These are phyloP conservation scores for Rhynchophorus ferrugineus DNA, from an alignment of 1,140 invertebrate species.

Conservation along the genomic window DNA sequence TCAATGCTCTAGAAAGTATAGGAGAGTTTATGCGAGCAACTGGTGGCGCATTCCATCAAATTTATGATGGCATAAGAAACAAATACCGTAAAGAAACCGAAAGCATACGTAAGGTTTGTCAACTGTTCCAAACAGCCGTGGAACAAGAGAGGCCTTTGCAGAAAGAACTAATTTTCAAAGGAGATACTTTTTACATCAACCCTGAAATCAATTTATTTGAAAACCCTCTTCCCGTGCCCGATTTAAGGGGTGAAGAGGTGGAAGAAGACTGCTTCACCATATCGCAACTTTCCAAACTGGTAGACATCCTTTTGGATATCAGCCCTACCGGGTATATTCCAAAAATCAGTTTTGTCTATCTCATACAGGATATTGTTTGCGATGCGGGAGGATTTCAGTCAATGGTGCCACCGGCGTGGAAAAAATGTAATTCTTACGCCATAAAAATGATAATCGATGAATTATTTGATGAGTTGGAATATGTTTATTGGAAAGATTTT, in stretches of 20 bases:
- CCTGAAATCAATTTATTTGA: constrained; percentile 20
- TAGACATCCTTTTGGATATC: constrained; percentile 44
- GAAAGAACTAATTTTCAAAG: constrained; percentile 28
- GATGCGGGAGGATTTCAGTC: constrained; percentile 41
- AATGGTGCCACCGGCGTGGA: constrained; percentile 44
- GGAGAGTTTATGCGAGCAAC: constrained; percentile 42
- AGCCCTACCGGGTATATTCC: constrained; percentile 47
- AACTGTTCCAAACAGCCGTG: constrained; percentile 48
- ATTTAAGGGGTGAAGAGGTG: constrained; percentile 28
- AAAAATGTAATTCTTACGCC: constrained; percentile 41
- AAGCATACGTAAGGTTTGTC: constrained; percentile 46
- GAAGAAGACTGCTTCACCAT: constrained; percentile 43
- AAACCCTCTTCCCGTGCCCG: constrained; percentile 19
- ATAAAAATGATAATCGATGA: constrained; percentile 42
- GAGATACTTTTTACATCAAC: constrained; percentile 26
- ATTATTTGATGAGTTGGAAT: constrained; percentile 45
- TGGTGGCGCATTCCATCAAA: constrained; percentile 39
- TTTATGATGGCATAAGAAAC: constrained; percentile 43
- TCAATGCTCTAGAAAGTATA: constrained; percentile 42
- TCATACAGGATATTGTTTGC: constrained; percentile 49
- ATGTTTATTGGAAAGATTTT: constrained; percentile 56
- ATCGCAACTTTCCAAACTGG: constrained; percentile 44
- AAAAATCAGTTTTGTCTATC: constrained; percentile 45
- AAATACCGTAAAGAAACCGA: constrained; percentile 47
- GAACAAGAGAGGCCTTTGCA: constrained; percentile 41